phyloP scores from a whole-genome alignment of 2,113 vertebrate species.

The Cyprinodon variegatus region DNA sequence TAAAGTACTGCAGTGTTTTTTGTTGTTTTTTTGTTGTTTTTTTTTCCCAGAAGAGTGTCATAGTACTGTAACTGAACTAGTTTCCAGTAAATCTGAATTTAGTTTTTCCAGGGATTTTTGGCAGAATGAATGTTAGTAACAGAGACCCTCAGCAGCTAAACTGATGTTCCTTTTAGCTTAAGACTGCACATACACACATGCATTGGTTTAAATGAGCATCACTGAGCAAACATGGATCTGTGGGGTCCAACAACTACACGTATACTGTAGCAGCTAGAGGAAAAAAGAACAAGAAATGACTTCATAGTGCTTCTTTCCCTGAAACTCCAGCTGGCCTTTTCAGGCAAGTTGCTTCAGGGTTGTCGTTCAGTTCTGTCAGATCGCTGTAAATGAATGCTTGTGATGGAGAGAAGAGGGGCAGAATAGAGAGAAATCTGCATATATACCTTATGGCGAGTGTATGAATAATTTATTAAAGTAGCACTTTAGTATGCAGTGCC shows the following conservation, averaged over 20 bases:
- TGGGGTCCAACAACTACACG: background rate
- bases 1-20: too few relatives aligned
- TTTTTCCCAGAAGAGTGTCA: background rate
- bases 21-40: too few relatives aligned
- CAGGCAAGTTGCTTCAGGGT: slow-evolving; percentile 2
- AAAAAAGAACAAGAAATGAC: slow-evolving; percentile 8
- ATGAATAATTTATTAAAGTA: slow-evolving; percentile 57
- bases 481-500: slow-evolving; percentile 9
- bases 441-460: slow-evolving; percentile 20
- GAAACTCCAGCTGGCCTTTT: slow-evolving; percentile 15
- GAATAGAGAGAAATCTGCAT: slow-evolving; percentile 8
- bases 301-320: background rate
- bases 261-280: background rate
- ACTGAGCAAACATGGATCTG: background rate
- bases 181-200: slow-evolving; percentile 16
- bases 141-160: slow-evolving; percentile 32
- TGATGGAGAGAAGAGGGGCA: slow-evolving; percentile 2
- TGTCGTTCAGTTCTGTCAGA: slow-evolving; percentile 31
- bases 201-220: slow-evolving; percentile 30
- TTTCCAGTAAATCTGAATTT: slow-evolving; percentile 10
- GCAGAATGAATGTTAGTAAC: slow-evolving; percentile 32
- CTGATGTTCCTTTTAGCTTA: slow-evolving; percentile 22
- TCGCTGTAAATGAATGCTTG: slow-evolving; percentile 3
- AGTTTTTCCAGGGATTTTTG: slow-evolving; percentile 20
- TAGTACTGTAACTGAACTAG: background rate